Conservation (phyloP, 2,888 invertebrate species). For the Endotricha flammealis region DNA sequence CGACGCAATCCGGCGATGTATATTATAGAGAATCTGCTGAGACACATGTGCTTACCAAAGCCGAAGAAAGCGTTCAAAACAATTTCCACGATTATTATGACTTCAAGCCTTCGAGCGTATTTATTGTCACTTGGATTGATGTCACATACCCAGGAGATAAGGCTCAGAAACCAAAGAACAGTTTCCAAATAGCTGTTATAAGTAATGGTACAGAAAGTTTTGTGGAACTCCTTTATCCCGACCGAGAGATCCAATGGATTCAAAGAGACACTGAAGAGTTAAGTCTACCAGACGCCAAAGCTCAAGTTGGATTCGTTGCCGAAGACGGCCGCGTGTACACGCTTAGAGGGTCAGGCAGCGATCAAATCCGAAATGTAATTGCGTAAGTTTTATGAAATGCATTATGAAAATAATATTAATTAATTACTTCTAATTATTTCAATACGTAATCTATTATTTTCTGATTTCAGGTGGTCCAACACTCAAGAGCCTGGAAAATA, state of each 20-base stretch:
- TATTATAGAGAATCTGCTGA: constrained; percentile 84
- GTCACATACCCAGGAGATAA: constrained; percentile 87
- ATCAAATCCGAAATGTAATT: constrained; percentile 87
- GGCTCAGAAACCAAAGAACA: constrained; percentile 87
- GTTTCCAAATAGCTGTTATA: constrained; percentile 85
- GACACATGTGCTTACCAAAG: constrained; percentile 79
- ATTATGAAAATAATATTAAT: not conserved
- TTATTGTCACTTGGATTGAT: constrained; percentile 93
- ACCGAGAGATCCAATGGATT: constrained; percentile 94
- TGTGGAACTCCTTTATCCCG: constrained; percentile 91
- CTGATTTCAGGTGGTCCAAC: constrained; percentile 87
- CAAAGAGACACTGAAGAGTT: constrained; percentile 86
- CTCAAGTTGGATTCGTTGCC: constrained; percentile 94
- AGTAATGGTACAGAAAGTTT: constrained; percentile 89
- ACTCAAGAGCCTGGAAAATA: constrained; percentile 90
- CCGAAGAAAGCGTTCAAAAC: constrained; percentile 83
- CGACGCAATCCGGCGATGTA: constrained; percentile 83
- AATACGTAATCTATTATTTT: constrained; percentile 2
- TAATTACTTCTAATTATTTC: constrained; percentile 3
- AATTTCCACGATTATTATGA: constrained; percentile 84
- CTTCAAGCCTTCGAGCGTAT: constrained; percentile 87
- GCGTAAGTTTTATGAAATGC: constrained; percentile 75
- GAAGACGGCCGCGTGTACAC: constrained; percentile 87
- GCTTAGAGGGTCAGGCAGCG: constrained; percentile 94
- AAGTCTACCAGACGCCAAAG: constrained; percentile 91